A percentile compares a stretch with the other conserved stretches of the same genome.
These are phyloP conservation scores for Rhyzopertha dominica DNA, from an alignment of 1,140 invertebrate species.

Conservation along the genomic window DNA sequence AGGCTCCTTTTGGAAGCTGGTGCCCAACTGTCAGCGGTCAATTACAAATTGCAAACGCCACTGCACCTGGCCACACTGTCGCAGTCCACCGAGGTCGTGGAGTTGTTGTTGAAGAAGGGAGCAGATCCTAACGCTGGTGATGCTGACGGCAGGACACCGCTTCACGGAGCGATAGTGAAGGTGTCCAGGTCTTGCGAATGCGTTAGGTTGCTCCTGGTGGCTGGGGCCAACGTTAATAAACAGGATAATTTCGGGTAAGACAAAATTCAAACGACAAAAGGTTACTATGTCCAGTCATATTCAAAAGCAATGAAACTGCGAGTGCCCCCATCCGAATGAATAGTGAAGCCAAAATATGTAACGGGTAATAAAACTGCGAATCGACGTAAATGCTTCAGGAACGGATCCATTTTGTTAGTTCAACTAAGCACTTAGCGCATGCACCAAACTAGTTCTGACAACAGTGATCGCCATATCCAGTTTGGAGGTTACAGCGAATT, in stretches of 20 bases:
- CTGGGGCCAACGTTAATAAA: constrained; percentile 71
- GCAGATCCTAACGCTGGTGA: constrained; percentile 61
- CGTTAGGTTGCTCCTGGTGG: constrained; percentile 58
- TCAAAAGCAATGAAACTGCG: too few relatives aligned
- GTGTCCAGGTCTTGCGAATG: constrained; percentile 66
- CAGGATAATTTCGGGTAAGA: constrained; percentile 73
- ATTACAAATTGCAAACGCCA: constrained; percentile 68
- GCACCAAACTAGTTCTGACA: too few relatives aligned
- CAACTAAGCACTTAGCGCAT: too few relatives aligned
- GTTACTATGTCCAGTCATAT: too few relatives aligned
- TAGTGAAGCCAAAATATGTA: too few relatives aligned
- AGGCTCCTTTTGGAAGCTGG: constrained; percentile 65
- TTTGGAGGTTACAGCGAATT: too few relatives aligned
- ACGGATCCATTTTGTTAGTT: too few relatives aligned
- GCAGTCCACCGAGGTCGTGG: constrained; percentile 67
- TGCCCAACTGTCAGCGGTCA: constrained; percentile 61
- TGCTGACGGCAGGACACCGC: constrained; percentile 64
- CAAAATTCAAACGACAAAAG: too few relatives aligned
- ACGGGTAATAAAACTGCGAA: too few relatives aligned
- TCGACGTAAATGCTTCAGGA: too few relatives aligned
- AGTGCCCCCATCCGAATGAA: too few relatives aligned
- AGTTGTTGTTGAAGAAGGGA: constrained; percentile 56
- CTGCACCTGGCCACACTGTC: constrained; percentile 72
- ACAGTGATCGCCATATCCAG: too few relatives aligned
- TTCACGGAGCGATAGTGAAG: constrained; percentile 75